phyloP scores from a whole-genome alignment of 2,113 vertebrate species.

The Macquaria australasica region DNA sequence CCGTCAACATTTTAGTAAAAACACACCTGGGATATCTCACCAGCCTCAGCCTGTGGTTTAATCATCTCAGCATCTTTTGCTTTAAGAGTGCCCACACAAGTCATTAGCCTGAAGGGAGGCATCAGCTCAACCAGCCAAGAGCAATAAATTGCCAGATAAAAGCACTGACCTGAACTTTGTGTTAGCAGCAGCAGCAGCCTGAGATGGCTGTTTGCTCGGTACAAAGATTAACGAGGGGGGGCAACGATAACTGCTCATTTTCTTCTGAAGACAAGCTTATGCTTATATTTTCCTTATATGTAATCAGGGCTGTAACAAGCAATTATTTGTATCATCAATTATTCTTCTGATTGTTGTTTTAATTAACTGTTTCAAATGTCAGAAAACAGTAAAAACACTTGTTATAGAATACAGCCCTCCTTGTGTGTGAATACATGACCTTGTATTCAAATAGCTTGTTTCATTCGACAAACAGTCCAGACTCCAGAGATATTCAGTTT shows the following conservation, averaged over 20 bases:
- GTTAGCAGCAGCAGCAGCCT: slow-evolving; percentile 47
- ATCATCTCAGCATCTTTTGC: slow-evolving; percentile 38
- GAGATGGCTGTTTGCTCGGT: slow-evolving; percentile 46
- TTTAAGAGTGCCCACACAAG: slow-evolving; percentile 27
- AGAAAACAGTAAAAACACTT: not conserved
- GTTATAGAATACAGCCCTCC: not conserved
- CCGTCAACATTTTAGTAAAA: not conserved
- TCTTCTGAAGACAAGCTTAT: not conserved
- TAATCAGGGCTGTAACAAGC: not conserved
- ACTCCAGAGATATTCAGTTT: not conserved
- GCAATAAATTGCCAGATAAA: slow-evolving; percentile 75
- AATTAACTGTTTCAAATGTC: not conserved
- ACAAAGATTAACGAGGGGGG: slow-evolving; percentile 53
- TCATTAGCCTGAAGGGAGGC: slow-evolving; percentile 50
- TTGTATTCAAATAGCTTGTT: not conserved
- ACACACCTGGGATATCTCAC: not conserved
- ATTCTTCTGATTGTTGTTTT: not conserved
- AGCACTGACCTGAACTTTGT: slow-evolving; percentile 66
- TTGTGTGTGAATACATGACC: too few relatives aligned
- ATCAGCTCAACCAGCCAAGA: slow-evolving; percentile 61
- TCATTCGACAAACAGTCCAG: not conserved
- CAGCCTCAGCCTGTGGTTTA: slow-evolving; percentile 9
- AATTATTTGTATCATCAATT: not conserved
- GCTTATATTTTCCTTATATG: not conserved
- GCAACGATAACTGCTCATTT: slow-evolving; percentile 24